Evolutionary conservation across 2,888 invertebrate species (phyloP).

Genomic region (Tinea pellionella): DNA sequence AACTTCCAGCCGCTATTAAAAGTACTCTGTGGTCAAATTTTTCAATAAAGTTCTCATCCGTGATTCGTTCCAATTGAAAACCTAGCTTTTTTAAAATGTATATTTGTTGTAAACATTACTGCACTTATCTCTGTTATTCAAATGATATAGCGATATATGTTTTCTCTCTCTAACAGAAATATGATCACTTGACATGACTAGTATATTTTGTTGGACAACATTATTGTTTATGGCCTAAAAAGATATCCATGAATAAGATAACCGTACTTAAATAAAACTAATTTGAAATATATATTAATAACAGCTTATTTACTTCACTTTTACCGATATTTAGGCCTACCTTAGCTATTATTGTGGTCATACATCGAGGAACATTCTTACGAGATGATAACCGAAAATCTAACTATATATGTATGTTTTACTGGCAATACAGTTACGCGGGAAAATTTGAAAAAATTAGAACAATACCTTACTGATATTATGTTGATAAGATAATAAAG

Average conservation of each 20-base stretch:
- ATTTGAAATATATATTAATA: no score
- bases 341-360: no score
- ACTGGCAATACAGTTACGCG: not conserved
- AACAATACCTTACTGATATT: constrained; percentile 12
- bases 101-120: not conserved
- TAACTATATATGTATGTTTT: no score
- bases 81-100: not conserved
- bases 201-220: not conserved
- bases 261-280: no score
- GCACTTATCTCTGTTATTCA: not conserved
- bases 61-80: not conserved
- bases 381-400: no score
- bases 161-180: not conserved
- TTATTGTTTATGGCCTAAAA: not conserved
- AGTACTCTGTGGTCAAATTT: not conserved
- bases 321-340: no score
- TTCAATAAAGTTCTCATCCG: not conserved
- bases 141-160: not conserved
- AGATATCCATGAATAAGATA: no score
- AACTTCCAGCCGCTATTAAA: not conserved
- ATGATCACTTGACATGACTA: not conserved
- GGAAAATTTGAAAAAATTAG: constrained; percentile 12
- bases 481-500: constrained; percentile 15
- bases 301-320: no score
- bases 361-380: no score